These are phyloP conservation scores for Odontomyia ornata DNA, from an alignment of 2,888 invertebrate species.

Conservation along the genomic window DNA sequence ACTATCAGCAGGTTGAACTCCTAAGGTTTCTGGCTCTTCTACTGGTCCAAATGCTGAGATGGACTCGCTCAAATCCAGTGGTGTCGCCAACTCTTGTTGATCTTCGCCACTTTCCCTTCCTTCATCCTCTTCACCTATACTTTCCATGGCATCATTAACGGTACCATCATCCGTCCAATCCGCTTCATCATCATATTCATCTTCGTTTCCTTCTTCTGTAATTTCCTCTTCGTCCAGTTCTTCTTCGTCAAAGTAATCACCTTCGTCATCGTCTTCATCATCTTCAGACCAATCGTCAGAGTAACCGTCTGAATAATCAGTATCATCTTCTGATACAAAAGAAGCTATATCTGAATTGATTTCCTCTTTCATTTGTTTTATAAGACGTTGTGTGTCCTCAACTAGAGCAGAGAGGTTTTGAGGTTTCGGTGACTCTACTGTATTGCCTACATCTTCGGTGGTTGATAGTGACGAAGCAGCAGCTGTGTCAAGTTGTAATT, in stretches of 20 bases:
- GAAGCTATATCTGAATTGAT: conserved; percentile 70
- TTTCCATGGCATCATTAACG: conserved; percentile 52
- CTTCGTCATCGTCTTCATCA: conserved; percentile 55
- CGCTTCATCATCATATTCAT: conserved; percentile 52
- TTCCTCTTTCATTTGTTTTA: conserved; percentile 74
- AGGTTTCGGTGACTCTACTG: conserved; percentile 11
- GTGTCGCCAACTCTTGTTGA: too few relatives aligned
- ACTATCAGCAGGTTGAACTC: background rate
- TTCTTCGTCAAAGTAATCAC: conserved; percentile 47
- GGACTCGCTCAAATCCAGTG: too few relatives aligned
- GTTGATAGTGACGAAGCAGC: background rate
- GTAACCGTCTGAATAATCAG: conserved; percentile 65
- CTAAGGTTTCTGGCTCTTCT: background rate
- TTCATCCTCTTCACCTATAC: conserved; percentile 11
- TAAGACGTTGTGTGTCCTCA: conserved; percentile 70
- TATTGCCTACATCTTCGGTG: background rate
- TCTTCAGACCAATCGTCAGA: conserved; percentile 58
- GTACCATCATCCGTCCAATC: conserved; percentile 53
- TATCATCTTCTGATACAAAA: conserved; percentile 60
- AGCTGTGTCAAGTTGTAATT: background rate
- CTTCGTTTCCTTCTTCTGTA: conserved; percentile 54
- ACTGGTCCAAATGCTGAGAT: too few relatives aligned
- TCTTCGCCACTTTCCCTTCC: background rate
- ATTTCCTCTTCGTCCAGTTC: conserved; percentile 52
- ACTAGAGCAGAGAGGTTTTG: conserved; percentile 67